Conservation (phyloP, 2,113 vertebrate genomes). For the Paedocypris sp. region DNA sequence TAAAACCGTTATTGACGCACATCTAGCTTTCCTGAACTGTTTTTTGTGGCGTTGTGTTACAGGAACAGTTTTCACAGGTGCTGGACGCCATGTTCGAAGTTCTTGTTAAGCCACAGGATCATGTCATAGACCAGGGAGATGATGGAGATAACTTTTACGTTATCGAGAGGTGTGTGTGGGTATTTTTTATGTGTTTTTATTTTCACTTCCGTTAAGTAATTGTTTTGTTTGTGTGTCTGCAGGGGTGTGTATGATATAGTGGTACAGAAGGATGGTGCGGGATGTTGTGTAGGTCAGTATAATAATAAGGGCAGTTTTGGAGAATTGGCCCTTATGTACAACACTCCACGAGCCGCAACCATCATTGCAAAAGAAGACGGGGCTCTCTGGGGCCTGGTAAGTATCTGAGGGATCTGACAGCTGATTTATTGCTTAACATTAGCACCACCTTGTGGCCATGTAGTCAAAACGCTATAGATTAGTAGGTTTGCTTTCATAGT, state of each 20-base stretch:
- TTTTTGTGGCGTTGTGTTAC: background rate
- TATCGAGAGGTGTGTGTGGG: conserved; percentile 62
- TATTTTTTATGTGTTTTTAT: background rate
- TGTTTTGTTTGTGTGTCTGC: conserved; percentile 6
- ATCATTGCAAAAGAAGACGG: conserved; percentile 87
- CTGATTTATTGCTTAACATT: background rate
- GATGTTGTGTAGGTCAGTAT: conserved; percentile 80
- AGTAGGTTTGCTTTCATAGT: background rate
- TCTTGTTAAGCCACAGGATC: conserved; percentile 77
- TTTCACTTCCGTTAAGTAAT: background rate
- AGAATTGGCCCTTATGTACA: conserved; percentile 97
- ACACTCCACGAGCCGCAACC: conserved; percentile 93
- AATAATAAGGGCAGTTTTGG: conserved; percentile 95
- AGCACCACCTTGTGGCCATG: conserved; percentile 40
- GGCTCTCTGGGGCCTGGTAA: conserved; percentile 93
- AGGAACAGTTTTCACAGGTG: conserved; percentile 96
- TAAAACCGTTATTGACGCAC: too few species aligned
- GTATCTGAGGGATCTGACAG: conserved; percentile 13
- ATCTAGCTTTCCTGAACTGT: too few species aligned
- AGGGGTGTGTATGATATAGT: conserved; percentile 89
- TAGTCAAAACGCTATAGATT: background rate
- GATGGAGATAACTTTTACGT: conserved; percentile 99
- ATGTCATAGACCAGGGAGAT: conserved; percentile 95
- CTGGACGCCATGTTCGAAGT: conserved; percentile 98
- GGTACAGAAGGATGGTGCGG: conserved; percentile 71